phyloP scores from a whole-genome alignment of 2,797 vertebrate species.

The Alcedo atthis region DNA sequence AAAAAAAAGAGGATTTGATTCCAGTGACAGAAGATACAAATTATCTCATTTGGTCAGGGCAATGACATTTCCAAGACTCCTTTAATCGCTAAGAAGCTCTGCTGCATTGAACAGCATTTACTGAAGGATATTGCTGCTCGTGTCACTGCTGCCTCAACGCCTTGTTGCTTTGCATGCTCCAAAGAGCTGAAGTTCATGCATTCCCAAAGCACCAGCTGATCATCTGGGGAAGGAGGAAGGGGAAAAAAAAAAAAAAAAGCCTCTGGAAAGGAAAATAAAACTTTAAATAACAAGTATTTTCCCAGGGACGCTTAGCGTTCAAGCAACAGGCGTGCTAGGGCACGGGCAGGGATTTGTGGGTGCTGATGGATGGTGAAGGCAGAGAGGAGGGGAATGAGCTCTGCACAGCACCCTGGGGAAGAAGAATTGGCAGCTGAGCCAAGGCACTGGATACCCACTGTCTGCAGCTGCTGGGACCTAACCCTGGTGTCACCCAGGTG shows the following conservation, averaged over 20 bases:
- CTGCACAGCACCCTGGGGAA: neutral
- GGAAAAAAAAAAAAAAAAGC: neutral
- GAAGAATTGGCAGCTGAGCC: neutral
- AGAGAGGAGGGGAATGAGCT: neutral
- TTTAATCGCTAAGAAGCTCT: slow-evolving; percentile 48
- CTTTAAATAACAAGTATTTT: neutral
- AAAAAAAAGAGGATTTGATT: slow-evolving; percentile 39
- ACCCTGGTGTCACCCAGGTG: neutral
- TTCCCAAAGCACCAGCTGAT: neutral
- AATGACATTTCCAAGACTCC: slow-evolving; percentile 69
- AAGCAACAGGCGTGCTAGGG: neutral
- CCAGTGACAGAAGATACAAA: slow-evolving; percentile 59
- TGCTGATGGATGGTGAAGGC: neutral
- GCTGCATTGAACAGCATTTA: neutral
- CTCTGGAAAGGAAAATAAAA: neutral
- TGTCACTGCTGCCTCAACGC: neutral
- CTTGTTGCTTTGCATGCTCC: neutral
- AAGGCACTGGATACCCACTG: accelerated
- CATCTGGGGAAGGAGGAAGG: neutral
- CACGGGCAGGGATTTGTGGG: neutral
- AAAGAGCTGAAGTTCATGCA: neutral
- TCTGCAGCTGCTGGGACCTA: neutral
- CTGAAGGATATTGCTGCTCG: neutral
- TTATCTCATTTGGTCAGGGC: slow-evolving; percentile 63
- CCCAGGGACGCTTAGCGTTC: neutral